Base-by-base conservation (phyloP, 2,888 invertebrate species). In the Cynaeus angustus region DNA sequence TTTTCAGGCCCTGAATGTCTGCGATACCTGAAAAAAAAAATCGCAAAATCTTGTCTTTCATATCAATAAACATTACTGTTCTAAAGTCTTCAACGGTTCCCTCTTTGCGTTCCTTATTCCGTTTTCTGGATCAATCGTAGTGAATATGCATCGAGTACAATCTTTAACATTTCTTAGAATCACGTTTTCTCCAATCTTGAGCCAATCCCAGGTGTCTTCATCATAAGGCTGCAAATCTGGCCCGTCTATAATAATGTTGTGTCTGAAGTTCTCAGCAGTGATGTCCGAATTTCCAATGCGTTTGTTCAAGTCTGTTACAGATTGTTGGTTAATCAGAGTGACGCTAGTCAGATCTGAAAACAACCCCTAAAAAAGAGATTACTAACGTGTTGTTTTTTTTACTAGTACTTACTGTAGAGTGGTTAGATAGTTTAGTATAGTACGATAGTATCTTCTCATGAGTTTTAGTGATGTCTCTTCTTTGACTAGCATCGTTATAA, bases 161-260 rank as follows among this genome's bases (percentile, higher is more conserved):
- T 87, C 87, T 77, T 88, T 89, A 10, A 88, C 84, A 73, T 87
- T 87, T 71, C 87, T 83, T 45, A 89, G 83, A 8, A 86, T 74
- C 0, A 85, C 86, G 0, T 77, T 76, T 28, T 86, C 83, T 0
- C 89, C 89, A 16, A 90, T 87, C 79, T 85, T 87, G 14, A 90
- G 82, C 86, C 88, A 89, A 13, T 86, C 84, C 89, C 89, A 90
- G 13, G 82, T 76, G 70, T 90, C 89, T 81, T 90, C 89, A 2
- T 79, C 84, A 73, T 84, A 88, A 1, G 88, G 79, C 52, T 74
- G 70, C 4, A 82, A 55, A 13, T 81, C 74, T 13, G 82, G 79
- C 7, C 86, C 87, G 13, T 86, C 84, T 0, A 90, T 83, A 0
- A 89, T 80, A 52, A 91, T 85, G 77, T 89, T 90, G 4, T 89